These are phyloP conservation scores for Lasioglossum marginatum DNA, from an alignment of 2,888 invertebrate species.

Conservation along the genomic window DNA sequence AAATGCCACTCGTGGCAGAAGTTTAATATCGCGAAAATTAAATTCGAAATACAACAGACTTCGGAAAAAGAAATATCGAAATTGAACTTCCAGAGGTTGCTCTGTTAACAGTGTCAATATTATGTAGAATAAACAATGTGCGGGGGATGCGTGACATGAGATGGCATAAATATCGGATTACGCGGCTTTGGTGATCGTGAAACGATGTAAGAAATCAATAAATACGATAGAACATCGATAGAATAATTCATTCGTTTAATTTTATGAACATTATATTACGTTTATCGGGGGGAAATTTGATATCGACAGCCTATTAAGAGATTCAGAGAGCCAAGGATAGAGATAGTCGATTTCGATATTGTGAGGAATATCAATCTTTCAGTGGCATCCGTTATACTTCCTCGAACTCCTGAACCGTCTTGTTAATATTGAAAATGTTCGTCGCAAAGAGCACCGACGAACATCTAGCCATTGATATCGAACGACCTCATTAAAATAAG, in stretches of 20 bases:
- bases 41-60: neutral
- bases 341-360: neutral
- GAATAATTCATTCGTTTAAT: neutral
- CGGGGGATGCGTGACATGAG: too few species aligned
- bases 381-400: neutral
- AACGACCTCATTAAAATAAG: neutral
- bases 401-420: neutral
- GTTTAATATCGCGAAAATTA: neutral
- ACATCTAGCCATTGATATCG: neutral
- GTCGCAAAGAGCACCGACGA: neutral
- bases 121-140: too few species aligned
- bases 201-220: neutral
- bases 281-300: neutral
- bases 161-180: too few species aligned
- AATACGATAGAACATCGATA: neutral
- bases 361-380: neutral
- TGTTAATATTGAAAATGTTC: neutral
- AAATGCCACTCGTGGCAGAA: neutral
- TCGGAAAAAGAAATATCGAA: neutral
- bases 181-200: too few species aligned
- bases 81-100: neutral
- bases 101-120: too few species aligned
- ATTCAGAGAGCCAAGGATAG: neutral
- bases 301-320: neutral
- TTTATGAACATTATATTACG: neutral